Percentiles rank a stretch among this genome's conserved stretches.
Evolutionary conservation across 2,113 vertebrate species (phyloP).

Genomic region (Vulpes lagopus): DNA sequence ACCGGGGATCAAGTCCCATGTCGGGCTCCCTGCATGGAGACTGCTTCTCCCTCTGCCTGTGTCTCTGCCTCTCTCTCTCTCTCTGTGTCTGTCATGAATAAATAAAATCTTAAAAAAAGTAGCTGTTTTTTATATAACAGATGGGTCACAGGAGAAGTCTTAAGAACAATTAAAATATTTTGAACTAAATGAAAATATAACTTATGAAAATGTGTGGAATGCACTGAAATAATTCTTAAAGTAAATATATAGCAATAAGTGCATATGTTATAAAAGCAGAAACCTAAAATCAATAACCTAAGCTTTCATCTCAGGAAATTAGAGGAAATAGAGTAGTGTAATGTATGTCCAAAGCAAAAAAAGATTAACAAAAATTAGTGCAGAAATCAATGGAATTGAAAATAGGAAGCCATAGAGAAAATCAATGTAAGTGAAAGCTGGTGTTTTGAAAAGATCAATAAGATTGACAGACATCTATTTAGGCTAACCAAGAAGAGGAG

Average conservation of each 20-base stretch:
- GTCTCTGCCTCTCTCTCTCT: too few species aligned
- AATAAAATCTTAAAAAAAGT: neutral
- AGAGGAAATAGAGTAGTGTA: neutral
- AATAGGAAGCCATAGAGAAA: neutral
- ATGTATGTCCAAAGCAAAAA: neutral
- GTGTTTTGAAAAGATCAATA: neutral
- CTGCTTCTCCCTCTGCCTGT: too few species aligned
- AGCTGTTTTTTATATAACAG: neutral
- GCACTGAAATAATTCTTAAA: neutral
- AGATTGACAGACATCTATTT: neutral
- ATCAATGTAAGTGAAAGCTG: neutral
- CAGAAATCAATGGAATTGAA: neutral
- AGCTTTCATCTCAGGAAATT: neutral
- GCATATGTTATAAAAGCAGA: neutral
- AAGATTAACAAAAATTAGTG: neutral
- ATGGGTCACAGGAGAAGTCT: neutral
- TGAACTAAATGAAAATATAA: neutral
- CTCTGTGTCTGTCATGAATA: too few species aligned
- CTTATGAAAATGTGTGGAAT: neutral
- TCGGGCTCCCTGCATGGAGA: too few species aligned
- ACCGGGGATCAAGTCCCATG: too few species aligned
- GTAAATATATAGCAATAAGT: neutral
- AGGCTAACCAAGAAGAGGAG: neutral
- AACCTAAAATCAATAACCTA: neutral
- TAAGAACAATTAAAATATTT: neutral